Conservation (phyloP, 2,113 vertebrate species). For the Garra rufa region DNA sequence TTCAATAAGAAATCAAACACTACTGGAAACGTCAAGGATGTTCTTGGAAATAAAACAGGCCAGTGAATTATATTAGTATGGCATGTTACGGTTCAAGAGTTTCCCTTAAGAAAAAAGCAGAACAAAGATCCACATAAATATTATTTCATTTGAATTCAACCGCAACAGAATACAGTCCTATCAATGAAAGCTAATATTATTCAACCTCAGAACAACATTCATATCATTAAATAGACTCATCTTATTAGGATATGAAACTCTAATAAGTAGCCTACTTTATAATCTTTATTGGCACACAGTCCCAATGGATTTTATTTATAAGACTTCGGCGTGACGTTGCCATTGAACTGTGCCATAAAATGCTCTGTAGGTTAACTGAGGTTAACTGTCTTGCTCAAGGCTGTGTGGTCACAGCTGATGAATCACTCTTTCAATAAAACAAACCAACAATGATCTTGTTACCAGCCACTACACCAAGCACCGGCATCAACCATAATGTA, state of each 20-base stretch:
- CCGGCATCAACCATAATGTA: not conserved
- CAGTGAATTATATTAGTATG: no score
- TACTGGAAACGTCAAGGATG: not conserved
- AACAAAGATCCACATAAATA: not conserved
- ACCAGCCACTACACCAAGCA: not conserved
- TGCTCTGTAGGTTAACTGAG: not conserved
- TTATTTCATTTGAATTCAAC: not conserved
- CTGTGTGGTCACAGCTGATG: not conserved
- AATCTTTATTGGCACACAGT: not conserved
- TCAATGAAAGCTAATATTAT: not conserved
- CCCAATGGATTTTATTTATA: not conserved
- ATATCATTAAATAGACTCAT: not conserved
- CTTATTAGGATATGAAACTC: no score
- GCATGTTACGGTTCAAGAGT: not conserved
- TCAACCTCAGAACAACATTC: not conserved
- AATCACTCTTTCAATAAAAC: not conserved
- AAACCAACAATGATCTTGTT: not conserved
- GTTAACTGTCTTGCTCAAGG: not conserved
- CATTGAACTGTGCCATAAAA: not conserved
- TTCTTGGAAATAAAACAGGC: not conserved
- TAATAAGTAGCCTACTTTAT: not conserved
- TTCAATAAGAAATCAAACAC: not conserved
- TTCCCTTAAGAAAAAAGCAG: not conserved
- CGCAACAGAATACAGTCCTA: not conserved
- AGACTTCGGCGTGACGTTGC: not conserved